Base-by-base conservation (phyloP, 1,140 invertebrate genomes). In the Choristoneura fumiferana region DNA sequence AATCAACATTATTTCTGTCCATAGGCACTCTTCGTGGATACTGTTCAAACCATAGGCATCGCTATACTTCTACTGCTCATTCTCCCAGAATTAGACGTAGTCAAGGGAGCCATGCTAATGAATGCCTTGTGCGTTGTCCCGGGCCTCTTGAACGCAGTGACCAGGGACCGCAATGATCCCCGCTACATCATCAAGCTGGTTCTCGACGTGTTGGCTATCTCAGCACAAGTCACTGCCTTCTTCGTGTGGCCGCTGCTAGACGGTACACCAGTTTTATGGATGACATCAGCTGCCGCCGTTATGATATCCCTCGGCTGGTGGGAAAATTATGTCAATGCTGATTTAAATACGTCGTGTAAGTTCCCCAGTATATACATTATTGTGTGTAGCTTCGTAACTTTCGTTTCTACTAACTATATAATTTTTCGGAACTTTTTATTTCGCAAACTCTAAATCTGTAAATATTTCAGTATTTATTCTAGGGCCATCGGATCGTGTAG, bases 291-390 rank as follows among this genome's bases (percentile, higher is more conserved):
- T 0, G 91, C 96, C 1, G 92, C 96, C 12, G 82, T 98, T 38
- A 91, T 98, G 15, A 94, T 97, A 12, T 98, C 97, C 0, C 92
- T 96, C 14, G 95, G 95, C 12, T 99, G 97, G 95, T 99, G 98
- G 98, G 98, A 99, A 84, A 99, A 99, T 88, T 99, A 96, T 76
- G 94, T 97, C 0, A 95, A 57, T 22, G 55, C 64, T 0, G 72
- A 76, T 22, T 76, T 63, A 53, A 64, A 80, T 54, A 64, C 69
- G 45, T 72, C 75, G 60, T 59, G 84, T 85, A 69, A 63, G 57
- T 66, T n/a, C n/a, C n/a, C 18, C 49, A 55, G 43, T 65, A 69
- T 71, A 45, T 54, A 71, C 70, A 69, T 15, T 39, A 64, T 3
- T 29, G 2, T 29, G 22, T 29, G 6, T n/a, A n/a, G n/a, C n/a